These are phyloP conservation scores for Noctua pronuba DNA, from an alignment of 2,888 invertebrate species.

Conservation along the genomic window DNA sequence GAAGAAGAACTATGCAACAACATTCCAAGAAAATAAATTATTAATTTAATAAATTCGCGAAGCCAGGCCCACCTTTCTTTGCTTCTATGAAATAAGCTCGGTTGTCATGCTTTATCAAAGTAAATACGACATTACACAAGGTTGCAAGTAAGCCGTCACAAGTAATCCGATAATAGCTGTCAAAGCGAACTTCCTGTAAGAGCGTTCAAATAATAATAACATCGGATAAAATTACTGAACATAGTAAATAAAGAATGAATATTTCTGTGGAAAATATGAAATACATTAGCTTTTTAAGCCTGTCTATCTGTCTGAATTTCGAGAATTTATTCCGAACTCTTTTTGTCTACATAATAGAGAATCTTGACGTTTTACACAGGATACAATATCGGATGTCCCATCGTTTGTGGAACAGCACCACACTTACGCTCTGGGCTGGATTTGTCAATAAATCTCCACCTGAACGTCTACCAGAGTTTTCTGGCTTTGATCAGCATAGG, in stretches of 20 bases:
- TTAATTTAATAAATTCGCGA: not conserved
- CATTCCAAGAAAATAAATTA: not conserved
- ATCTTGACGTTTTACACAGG: not conserved
- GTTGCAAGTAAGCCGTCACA: not conserved
- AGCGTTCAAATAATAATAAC: not conserved
- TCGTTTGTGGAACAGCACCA: not conserved
- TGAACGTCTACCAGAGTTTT: not conserved
- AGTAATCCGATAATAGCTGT: constrained; percentile 6
- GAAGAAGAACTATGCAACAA: not conserved
- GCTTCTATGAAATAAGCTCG: not conserved
- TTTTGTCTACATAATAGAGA: not conserved
- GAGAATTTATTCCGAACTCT: not conserved
- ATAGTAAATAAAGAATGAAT: not conserved
- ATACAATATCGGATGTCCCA: not conserved
- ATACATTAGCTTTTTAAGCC: not conserved
- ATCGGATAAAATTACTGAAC: constrained; percentile 1
- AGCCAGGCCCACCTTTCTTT: not conserved
- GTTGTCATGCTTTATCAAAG: no score
- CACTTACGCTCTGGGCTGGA: not conserved
- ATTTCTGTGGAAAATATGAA: not conserved
- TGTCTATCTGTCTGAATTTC: no score
- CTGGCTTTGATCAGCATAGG: not conserved
- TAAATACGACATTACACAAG: not conserved
- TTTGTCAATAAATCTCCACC: not conserved
- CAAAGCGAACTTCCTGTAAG: constrained; percentile 34